phyloP scores from a whole-genome alignment of 2,113 vertebrate genomes.

The Gallinago paraguaiae region DNA sequence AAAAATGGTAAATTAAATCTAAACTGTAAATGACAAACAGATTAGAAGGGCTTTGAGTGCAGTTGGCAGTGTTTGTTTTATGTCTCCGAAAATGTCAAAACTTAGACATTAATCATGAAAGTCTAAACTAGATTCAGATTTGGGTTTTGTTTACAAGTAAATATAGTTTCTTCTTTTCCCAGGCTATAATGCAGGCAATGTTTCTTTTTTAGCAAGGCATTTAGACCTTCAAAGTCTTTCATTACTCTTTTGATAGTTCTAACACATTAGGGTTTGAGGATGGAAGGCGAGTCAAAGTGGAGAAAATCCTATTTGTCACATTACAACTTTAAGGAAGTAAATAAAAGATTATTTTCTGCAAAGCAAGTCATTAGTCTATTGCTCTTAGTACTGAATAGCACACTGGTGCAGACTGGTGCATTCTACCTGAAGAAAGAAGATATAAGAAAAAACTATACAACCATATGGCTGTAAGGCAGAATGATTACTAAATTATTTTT shows the following conservation, averaged over 20 bases:
- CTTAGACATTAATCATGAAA: not conserved
- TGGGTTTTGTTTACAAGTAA: not conserved
- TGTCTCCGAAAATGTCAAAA: not conserved
- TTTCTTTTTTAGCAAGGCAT: not conserved
- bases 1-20: conserved; percentile 34
- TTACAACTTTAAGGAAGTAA: not conserved
- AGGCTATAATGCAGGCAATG: not conserved
- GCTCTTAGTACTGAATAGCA: not conserved
- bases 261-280: not conserved
- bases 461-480: not conserved
- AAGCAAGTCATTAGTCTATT: not conserved
- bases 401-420: not conserved
- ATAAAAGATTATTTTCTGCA: not conserved
- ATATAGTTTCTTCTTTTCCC: not conserved
- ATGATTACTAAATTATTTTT: not conserved
- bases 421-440: not conserved
- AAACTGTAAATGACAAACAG: conserved; percentile 17
- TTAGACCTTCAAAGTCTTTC: not conserved
- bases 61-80: not conserved
- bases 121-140: not conserved
- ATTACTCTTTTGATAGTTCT: not conserved
- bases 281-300: not conserved
- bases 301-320: not conserved
- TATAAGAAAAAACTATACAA: not conserved
- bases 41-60: conserved; percentile 11